phyloP scores from a whole-genome alignment of 2,113 vertebrate genomes.

The Tricholaema leucomelas region DNA sequence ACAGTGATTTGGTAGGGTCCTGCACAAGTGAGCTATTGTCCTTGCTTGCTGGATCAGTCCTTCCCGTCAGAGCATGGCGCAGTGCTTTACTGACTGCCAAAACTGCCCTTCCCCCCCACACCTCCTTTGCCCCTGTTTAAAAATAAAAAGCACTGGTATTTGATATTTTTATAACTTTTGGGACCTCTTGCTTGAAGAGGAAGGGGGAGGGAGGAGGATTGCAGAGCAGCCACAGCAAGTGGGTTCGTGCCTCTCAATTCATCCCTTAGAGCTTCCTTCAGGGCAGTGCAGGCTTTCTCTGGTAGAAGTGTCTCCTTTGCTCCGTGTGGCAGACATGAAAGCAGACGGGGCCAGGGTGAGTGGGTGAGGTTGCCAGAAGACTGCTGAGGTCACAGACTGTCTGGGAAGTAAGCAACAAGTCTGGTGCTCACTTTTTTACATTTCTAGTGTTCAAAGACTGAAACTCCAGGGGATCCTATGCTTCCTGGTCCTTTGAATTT shows the following conservation, averaged over 20 bases:
- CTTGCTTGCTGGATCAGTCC: constrained; percentile 11
- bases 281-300: not conserved
- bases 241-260: rapidly evolving
- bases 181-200: not conserved
- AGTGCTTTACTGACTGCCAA: constrained; percentile 10
- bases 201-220: not conserved
- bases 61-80: not conserved
- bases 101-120: not conserved
- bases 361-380: not conserved
- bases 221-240: not conserved
- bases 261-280: not conserved
- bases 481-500: not conserved
- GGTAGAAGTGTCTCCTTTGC: not conserved
- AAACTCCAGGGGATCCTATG: not conserved
- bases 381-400: not conserved
- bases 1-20: constrained; percentile 1
- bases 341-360: not conserved
- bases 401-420: not conserved
- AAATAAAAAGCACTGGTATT: constrained; percentile 10
- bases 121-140: not conserved
- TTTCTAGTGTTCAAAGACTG: not conserved
- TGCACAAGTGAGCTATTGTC: constrained; percentile 56
- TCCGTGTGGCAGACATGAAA: not conserved
- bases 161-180: constrained; percentile 29
- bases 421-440: not conserved